Base-by-base conservation (phyloP, 2,888 invertebrate genomes). In the Neoascia interrupta region DNA sequence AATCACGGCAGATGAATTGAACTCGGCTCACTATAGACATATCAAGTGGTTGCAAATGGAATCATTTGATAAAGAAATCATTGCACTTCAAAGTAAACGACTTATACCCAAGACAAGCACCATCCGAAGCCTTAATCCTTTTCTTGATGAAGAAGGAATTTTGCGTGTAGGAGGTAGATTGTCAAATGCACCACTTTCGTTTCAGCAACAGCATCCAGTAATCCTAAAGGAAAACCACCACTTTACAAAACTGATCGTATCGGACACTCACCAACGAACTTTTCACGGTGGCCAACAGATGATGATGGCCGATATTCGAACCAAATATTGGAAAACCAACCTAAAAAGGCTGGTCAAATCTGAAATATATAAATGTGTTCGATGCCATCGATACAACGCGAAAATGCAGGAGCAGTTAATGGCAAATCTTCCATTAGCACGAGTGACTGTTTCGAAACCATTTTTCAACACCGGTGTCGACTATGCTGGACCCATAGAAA, bases 151-250 rank as follows among this genome's bases (percentile, higher is more conserved):
- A 3, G 1, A 10, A 8, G 41, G 41, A 10, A 19, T 66, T n/a
- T 8, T 47, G 13, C 19, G 54, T 13, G 34, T 54, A 8, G 45
- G 66, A 36, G 54, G 54, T n/a, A n/a, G n/a, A n/a, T n/a, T n/a
- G n/a, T n/a, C n/a, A n/a, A n/a, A n/a, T n/a, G n/a, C n/a, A n/a
- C n/a, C n/a, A n/a, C n/a, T n/a, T n/a, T n/a, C n/a, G n/a, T n/a
- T n/a, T n/a, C n/a, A n/a, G n/a, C n/a, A n/a, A n/a, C n/a, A n/a
- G n/a, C n/a, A n/a, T n/a, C n/a, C n/a, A n/a, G n/a, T n/a, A n/a
- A n/a, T n/a, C n/a, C n/a, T n/a, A n/a, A n/a, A n/a, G n/a, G n/a
- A n/a, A n/a, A n/a, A n/a, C n/a, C n/a, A n/a, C n/a, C n/a, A n/a
- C n/a, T n/a, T n/a, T n/a, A n/a, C n/a, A n/a, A n/a, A n/a, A n/a